These are phyloP conservation scores for Oceanodroma tethys DNA, from an alignment of 2,113 vertebrate genomes.

Conservation along the genomic window DNA sequence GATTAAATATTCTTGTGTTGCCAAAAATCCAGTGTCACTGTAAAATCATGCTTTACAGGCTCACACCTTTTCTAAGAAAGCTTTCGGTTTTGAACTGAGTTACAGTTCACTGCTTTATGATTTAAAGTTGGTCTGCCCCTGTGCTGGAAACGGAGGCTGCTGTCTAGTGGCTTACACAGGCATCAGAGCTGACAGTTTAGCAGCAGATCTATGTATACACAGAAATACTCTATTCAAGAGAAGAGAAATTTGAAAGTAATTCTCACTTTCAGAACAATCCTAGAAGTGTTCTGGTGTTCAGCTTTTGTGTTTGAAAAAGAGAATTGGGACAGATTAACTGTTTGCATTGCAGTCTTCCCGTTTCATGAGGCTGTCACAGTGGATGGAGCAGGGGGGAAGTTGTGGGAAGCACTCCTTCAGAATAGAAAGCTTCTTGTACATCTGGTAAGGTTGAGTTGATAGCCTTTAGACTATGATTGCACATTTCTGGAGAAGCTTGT, in stretches of 20 bases:
- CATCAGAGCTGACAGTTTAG: not conserved
- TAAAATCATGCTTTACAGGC: not conserved
- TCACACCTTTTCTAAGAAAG: not conserved
- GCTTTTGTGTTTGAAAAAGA: not conserved
- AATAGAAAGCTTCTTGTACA: not conserved
- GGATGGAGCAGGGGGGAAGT: not conserved
- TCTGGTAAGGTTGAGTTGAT: not conserved
- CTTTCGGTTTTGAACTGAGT: not conserved
- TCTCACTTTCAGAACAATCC: not conserved
- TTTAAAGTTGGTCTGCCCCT: not conserved
- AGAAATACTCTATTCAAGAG: not conserved
- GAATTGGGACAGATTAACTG: accelerated
- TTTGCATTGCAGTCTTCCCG: not conserved
- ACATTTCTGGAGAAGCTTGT: accelerated
- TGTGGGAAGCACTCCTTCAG: not conserved
- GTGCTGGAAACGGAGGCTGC: not conserved
- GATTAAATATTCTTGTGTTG: not conserved
- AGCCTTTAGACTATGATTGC: not conserved
- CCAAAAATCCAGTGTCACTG: not conserved
- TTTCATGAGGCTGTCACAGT: not conserved
- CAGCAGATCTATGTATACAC: not conserved
- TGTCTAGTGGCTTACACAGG: not conserved
- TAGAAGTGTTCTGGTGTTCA: not conserved
- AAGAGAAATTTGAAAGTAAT: not conserved
- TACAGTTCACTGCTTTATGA: not conserved